phyloP scores from a whole-genome alignment of 2,797 vertebrate species.

The Diglossa cyanea region DNA sequence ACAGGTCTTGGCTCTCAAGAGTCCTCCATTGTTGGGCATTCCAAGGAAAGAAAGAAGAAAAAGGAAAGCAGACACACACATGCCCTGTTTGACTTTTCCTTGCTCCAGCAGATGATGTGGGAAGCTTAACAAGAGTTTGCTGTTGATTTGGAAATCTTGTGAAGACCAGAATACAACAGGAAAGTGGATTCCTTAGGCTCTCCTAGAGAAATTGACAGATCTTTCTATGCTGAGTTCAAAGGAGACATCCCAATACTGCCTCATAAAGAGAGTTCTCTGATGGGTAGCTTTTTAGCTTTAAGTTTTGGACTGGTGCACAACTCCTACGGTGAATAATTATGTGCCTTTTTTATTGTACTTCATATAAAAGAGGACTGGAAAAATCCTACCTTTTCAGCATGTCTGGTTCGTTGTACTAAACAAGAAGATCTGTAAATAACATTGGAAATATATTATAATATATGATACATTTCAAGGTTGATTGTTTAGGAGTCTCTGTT shows the following conservation, averaged over 20 bases:
- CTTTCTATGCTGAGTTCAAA: neutral
- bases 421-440: conserved; percentile 56
- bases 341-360: conserved; percentile 91
- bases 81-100: neutral
- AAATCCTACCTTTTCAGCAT: conserved; percentile 82
- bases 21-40: neutral
- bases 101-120: neutral
- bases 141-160: neutral
- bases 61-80: neutral
- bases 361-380: conserved; percentile 77
- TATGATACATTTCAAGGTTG: conserved; percentile 11
- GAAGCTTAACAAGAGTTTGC: neutral
- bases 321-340: conserved; percentile 78
- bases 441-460: neutral
- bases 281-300: conserved; percentile 75
- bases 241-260: conserved; percentile 39
- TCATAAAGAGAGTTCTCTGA: conserved; percentile 46
- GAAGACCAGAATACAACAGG: neutral
- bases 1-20: neutral
- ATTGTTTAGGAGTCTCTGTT: conserved; percentile 43
- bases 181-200: neutral
- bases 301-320: conserved; percentile 79
- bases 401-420: conserved; percentile 80
- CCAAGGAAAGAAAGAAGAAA: neutral
- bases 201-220: neutral